A percentile compares a stretch with the other conserved stretches of the same genome.
These are phyloP conservation scores for Zosterops hypoxanthus DNA, from an alignment of 2,113 vertebrate species.

Conservation along the genomic window DNA sequence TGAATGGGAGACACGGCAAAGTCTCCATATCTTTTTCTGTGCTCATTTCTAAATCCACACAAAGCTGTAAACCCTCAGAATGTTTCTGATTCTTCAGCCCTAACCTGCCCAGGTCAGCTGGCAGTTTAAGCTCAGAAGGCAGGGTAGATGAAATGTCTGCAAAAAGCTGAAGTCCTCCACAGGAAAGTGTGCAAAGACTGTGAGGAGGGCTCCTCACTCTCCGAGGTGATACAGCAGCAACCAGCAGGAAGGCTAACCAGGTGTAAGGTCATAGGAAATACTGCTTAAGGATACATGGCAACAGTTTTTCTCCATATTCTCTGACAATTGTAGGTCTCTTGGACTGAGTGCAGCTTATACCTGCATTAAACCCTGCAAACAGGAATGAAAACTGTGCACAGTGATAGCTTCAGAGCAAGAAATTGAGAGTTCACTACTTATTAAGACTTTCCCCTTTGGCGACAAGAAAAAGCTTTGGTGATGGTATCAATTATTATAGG, in stretches of 20 bases:
- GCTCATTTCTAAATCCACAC: background rate
- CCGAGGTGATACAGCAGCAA: background rate
- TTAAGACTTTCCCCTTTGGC: background rate
- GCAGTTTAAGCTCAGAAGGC: background rate
- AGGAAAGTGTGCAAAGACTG: background rate
- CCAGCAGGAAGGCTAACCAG: background rate
- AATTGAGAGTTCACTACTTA: background rate
- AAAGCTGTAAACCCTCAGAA: background rate
- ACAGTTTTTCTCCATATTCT: background rate
- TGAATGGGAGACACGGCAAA: rapidly evolving
- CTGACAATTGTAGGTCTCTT: background rate
- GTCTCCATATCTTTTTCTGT: background rate
- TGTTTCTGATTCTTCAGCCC: background rate
- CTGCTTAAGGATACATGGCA: background rate
- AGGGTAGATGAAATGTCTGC: background rate
- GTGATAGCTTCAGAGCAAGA: background rate
- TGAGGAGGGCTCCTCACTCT: background rate
- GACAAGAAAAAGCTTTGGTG: background rate
- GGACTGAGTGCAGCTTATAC: background rate
- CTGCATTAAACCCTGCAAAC: background rate
- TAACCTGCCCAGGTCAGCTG: rapidly evolving
- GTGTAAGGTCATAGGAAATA: background rate
- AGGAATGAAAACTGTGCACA: background rate
- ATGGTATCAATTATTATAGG: background rate
- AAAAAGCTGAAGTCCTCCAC: background rate